Evolutionary conservation across 2,113 vertebrate genomes (phyloP).

Genomic region (Heterotilapia buettikoferi): DNA sequence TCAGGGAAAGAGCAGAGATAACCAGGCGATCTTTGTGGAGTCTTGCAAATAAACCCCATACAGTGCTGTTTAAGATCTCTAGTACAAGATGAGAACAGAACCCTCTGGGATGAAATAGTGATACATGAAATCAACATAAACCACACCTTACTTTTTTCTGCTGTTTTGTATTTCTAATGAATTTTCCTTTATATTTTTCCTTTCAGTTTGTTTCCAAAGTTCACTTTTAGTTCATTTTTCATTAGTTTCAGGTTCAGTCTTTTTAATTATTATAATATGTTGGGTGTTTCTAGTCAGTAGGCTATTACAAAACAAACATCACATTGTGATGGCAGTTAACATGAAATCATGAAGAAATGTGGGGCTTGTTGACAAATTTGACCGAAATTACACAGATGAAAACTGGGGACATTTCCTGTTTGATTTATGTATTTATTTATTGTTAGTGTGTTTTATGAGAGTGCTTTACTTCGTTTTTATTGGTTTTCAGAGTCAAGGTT

Average conservation of each 20-base stretch:
- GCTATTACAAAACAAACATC: not conserved
- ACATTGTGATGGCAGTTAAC: not conserved
- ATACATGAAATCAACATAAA: not conserved
- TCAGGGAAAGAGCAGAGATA: not conserved
- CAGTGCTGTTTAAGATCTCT: not conserved
- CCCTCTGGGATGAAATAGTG: not conserved
- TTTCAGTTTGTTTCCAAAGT: not conserved
- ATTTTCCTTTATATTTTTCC: not conserved
- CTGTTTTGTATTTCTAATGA: not conserved
- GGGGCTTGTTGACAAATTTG: not conserved
- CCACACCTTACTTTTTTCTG: not conserved
- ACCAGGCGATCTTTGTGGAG: not conserved
- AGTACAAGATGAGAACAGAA: not conserved
- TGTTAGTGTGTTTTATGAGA: not conserved
- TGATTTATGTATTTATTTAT: not conserved
- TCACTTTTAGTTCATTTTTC: not conserved
- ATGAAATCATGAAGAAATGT: not conserved
- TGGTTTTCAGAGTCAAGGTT: not conserved
- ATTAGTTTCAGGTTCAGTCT: not conserved
- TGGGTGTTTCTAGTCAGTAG: not conserved
- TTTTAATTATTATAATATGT: not conserved
- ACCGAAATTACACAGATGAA: not conserved
- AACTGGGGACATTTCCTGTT: not conserved
- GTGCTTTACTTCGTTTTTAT: not conserved
- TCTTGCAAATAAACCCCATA: not conserved